Percentiles rank a stretch among this genome's conserved stretches.
Conservation (phyloP, 2,888 invertebrate genomes). For the Apodemia mormo region DNA sequence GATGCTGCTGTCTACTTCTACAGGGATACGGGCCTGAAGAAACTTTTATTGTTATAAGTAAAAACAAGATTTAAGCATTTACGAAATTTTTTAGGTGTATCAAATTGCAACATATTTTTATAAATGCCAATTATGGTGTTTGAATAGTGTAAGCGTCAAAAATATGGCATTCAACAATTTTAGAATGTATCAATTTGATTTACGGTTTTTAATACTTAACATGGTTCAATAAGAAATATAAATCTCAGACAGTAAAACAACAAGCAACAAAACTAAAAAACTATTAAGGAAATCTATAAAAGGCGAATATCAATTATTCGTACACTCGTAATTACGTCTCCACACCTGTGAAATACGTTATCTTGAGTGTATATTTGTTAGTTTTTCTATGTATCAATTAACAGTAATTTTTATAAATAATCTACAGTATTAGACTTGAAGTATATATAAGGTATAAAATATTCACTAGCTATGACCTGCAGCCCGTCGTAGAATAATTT, state of each 20-base stretch:
- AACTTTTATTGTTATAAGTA: too few relatives aligned
- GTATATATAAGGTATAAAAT: too few relatives aligned
- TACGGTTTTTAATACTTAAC: slow-evolving; percentile 6
- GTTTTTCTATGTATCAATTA: too few relatives aligned
- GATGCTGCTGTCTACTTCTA: too few relatives aligned
- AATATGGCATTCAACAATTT: neutral
- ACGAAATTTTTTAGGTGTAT: neutral
- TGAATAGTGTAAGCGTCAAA: neutral
- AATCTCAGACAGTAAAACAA: slow-evolving; percentile 1
- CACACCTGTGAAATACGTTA: neutral
- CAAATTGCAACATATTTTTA: neutral
- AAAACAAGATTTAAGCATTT: neutral
- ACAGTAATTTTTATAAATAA: too few relatives aligned
- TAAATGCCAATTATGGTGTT: neutral
- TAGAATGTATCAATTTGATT: slow-evolving; percentile 5
- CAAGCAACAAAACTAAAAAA: neutral
- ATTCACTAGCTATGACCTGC: too few relatives aligned
- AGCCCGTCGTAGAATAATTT: too few relatives aligned
- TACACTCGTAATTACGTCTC: neutral
- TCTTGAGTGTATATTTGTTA: neutral
- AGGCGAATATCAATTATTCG: neutral
- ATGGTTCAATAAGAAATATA: neutral
- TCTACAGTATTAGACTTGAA: too few relatives aligned
- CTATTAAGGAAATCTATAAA: slow-evolving; percentile 5
- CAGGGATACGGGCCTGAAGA: too few relatives aligned